Percentiles rank a stretch among this genome's conserved stretches.
phyloP scores from a whole-genome alignment of 2,797 vertebrate species.

The Dendrocincla tyrannina region DNA sequence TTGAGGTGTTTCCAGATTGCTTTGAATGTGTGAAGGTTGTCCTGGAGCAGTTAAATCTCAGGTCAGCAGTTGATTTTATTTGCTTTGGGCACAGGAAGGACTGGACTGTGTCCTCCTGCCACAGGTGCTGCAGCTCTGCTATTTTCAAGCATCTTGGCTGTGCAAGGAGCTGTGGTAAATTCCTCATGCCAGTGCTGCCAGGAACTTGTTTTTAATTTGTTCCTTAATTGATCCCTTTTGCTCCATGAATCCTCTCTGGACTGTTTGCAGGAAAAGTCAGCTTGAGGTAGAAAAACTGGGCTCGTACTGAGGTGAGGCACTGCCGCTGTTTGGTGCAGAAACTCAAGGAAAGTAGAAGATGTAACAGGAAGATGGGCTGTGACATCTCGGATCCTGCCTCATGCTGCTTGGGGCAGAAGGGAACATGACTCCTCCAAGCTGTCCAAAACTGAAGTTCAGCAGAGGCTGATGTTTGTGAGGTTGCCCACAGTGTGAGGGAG shows the following conservation, averaged over 20 bases:
- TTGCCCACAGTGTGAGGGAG: fast-evolving
- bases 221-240: not conserved
- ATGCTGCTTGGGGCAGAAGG: not conserved
- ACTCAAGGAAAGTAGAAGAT: not conserved
- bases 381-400: not conserved
- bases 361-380: fast-evolving
- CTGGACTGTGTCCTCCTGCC: not conserved
- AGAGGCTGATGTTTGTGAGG: not conserved
- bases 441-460: not conserved
- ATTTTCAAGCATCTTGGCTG: not conserved
- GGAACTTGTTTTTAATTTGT: not conserved
- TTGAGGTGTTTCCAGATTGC: not conserved
- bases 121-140: not conserved
- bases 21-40: too few species aligned
- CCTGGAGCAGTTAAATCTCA: not conserved
- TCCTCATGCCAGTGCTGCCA: fast-evolving
- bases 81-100: not conserved
- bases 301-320: not conserved
- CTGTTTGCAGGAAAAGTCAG: not conserved
- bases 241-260: not conserved
- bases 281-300: not conserved
- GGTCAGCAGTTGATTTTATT: not conserved
- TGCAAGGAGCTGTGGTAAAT: fast-evolving
- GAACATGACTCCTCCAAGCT: fast-evolving
- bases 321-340: not conserved